A percentile compares a stretch with the other conserved stretches of the same genome.
These are phyloP conservation scores for Ctena decussata DNA, from an alignment of 2,888 invertebrate genomes.

Conservation along the genomic window DNA sequence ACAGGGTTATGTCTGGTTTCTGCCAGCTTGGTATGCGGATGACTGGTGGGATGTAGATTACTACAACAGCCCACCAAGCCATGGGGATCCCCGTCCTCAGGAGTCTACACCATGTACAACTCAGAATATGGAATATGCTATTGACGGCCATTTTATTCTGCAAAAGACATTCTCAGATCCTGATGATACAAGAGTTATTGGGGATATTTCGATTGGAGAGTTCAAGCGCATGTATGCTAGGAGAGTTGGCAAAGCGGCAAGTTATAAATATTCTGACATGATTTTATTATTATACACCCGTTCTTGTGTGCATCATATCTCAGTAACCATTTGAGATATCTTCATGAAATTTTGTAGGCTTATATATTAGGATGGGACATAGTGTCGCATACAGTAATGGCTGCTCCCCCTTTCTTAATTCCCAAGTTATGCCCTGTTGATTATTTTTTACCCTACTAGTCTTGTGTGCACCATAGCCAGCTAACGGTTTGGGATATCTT, in stretches of 20 bases:
- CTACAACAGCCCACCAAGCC: slow-evolving; percentile 78
- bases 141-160: slow-evolving; percentile 92
- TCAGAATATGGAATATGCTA: slow-evolving; percentile 89
- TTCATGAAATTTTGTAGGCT: too few relatives aligned
- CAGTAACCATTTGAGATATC: too few relatives aligned
- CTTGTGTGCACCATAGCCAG: too few relatives aligned
- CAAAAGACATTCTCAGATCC: slow-evolving; percentile 91
- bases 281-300: too few relatives aligned
- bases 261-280: slow-evolving; percentile 36
- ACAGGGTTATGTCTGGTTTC: slow-evolving; percentile 94
- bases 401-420: too few relatives aligned
- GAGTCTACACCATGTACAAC: slow-evolving; percentile 90
- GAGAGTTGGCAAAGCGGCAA: slow-evolving; percentile 76
- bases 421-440: too few relatives aligned
- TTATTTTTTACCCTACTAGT: too few relatives aligned
- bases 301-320: too few relatives aligned
- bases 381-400: too few relatives aligned
- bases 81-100: slow-evolving; percentile 73
- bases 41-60: slow-evolving; percentile 90
- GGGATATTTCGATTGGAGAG: slow-evolving; percentile 88
- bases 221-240: slow-evolving; percentile 88
- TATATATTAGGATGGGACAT: too few relatives aligned
- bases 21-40: slow-evolving; percentile 90
- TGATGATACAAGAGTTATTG: slow-evolving; percentile 90
- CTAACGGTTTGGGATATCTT: too few relatives aligned